A percentile compares a stretch with the other conserved stretches of the same genome.
These are phyloP conservation scores for Sterna hirundo DNA, from an alignment of 2,113 vertebrate species.

Conservation along the genomic window DNA sequence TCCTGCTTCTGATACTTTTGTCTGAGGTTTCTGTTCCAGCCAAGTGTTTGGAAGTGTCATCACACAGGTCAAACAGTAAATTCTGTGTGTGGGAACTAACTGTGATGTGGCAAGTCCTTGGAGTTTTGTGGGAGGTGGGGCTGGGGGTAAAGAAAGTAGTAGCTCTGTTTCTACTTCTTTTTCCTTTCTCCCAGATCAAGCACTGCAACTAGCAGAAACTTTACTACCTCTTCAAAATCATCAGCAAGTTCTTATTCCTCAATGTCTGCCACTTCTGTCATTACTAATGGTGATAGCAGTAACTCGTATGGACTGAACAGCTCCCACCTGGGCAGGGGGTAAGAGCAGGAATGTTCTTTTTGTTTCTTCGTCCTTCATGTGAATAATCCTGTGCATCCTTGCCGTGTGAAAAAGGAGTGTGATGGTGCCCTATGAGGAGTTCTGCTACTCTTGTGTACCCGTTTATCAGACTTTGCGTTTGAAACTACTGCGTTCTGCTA, in stretches of 20 bases:
- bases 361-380: not conserved
- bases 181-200: constrained; percentile 84
- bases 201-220: constrained; percentile 89
- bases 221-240: constrained; percentile 93
- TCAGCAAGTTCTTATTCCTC: constrained; percentile 86
- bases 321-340: constrained; percentile 84
- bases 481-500: not conserved
- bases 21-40: not conserved
- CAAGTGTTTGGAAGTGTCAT: not conserved
- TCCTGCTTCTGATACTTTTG: not conserved
- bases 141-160: constrained; percentile 13
- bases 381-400: not conserved
- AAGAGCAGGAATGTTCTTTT: constrained; percentile 70
- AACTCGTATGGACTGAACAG: constrained; percentile 88
- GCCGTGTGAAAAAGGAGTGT: not conserved
- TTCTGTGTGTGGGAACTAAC: not conserved
- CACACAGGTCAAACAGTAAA: not conserved
- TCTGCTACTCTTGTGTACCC: not conserved
- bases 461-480: not conserved
- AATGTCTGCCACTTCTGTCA: constrained; percentile 85
- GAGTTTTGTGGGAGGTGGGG: not conserved
- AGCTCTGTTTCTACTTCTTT: constrained; percentile 67
- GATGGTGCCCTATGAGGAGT: not conserved
- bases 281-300: constrained; percentile 91
- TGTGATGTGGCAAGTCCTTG: not conserved